Evolutionary conservation across 2,888 invertebrate species (phyloP).

Genomic region (Tetragonula carbonaria): DNA sequence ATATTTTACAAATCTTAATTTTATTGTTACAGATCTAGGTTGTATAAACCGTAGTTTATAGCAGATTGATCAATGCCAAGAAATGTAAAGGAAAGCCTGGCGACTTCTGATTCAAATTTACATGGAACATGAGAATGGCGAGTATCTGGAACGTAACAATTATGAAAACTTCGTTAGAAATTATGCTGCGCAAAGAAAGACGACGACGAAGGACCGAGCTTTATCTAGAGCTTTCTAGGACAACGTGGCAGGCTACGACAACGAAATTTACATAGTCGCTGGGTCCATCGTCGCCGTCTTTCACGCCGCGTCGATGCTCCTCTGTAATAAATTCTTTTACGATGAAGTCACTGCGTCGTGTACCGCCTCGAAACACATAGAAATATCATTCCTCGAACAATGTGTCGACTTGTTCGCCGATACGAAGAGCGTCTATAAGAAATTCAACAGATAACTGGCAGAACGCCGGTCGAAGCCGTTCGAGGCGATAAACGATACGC

Average conservation of each 20-base stretch:
- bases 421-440: not conserved
- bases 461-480: not conserved
- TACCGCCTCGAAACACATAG: not conserved
- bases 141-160: not conserved
- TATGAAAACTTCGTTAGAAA: constrained; percentile 10
- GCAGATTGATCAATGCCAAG: not conserved
- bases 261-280: constrained; percentile 37
- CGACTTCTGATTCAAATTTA: not conserved
- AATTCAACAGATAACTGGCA: not conserved
- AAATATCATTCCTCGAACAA: not conserved
- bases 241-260: constrained; percentile 19
- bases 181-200: not conserved
- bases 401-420: not conserved
- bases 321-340: constrained; percentile 34
- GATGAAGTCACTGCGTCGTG: not conserved
- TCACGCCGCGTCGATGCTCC: not conserved
- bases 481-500: constrained; percentile 10
- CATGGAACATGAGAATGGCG: too few species aligned
- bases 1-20: not conserved
- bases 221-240: not conserved
- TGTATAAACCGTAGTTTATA: not conserved
- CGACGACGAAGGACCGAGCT: not conserved
- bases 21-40: not conserved
- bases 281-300: not conserved
- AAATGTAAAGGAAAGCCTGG: not conserved